Conservation (phyloP, 2,888 invertebrate genomes). For the Drymonia ruficornis region DNA sequence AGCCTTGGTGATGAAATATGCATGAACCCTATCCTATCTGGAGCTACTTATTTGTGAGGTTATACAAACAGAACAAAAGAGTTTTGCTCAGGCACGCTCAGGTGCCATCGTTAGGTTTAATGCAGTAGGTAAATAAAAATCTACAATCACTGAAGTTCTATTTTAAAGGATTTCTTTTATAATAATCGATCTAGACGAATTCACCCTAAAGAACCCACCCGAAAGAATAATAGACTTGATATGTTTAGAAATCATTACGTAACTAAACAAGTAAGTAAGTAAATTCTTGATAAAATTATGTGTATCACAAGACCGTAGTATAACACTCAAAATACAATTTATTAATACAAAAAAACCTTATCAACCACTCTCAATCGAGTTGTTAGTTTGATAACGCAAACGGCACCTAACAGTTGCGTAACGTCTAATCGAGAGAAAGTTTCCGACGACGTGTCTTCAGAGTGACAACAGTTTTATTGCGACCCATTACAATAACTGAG, state of each 20-base stretch:
- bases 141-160: too few relatives aligned
- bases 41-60: background rate
- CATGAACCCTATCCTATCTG: conserved; percentile 19
- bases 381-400: conserved; percentile 6
- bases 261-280: background rate
- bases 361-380: conserved; percentile 27
- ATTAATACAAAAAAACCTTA: conserved; percentile 31
- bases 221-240: too few relatives aligned
- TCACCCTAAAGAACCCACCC: too few relatives aligned
- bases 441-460: conserved; percentile 25
- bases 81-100: too few relatives aligned
- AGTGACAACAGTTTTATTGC: conserved; percentile 24
- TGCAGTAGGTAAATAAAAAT: too few relatives aligned
- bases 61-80: background rate
- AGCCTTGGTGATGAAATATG: conserved; percentile 32
- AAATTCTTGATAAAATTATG: background rate
- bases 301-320: conserved; percentile 11
- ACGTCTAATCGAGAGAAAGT: conserved; percentile 42
- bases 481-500: conserved; percentile 21
- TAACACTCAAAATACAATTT: conserved; percentile 18
- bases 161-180: too few relatives aligned
- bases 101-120: too few relatives aligned
- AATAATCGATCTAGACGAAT: too few relatives aligned
- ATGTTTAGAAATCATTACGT: too few relatives aligned
- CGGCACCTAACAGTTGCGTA: conserved; percentile 22